A percentile compares a stretch with the other conserved stretches of the same genome.
phyloP scores from a whole-genome alignment of 2,797 vertebrate species.

The Premnoplex brunnescens region DNA sequence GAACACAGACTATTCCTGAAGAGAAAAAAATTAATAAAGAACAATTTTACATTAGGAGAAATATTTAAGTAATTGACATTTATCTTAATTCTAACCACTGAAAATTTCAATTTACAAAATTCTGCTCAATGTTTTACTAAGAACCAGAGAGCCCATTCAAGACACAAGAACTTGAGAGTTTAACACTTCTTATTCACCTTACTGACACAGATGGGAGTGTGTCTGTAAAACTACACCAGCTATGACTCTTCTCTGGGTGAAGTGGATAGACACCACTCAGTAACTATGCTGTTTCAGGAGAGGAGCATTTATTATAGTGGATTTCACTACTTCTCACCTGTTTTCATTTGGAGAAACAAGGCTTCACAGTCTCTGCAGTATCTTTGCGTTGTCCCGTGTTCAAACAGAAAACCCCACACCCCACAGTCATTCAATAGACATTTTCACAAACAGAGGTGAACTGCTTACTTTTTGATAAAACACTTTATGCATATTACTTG shows the following conservation, averaged over 20 bases:
- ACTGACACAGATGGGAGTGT: neutral
- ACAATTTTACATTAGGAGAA: neutral
- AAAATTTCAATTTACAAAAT: neutral
- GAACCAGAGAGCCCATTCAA: neutral
- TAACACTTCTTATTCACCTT: neutral
- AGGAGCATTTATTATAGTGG: neutral
- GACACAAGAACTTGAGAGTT: neutral
- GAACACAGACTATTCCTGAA: slow-evolving; percentile 31
- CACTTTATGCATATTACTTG: neutral
- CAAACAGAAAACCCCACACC: neutral
- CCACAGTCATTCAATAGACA: neutral
- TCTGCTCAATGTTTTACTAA: neutral
- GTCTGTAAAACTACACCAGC: neutral
- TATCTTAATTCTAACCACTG: neutral
- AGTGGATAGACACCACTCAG: neutral
- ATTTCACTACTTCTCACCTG: neutral
- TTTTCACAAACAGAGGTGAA: neutral
- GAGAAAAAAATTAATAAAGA: neutral
- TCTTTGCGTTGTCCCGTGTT: neutral
- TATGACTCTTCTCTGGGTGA: neutral
- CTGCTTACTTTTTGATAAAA: neutral
- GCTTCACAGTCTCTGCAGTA: neutral
- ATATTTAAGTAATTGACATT: neutral
- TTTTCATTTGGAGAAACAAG: neutral
- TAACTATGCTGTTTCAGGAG: neutral